Evolutionary conservation across 2,797 vertebrate genomes (phyloP).

Genomic region (Sebastes oblongus): DNA sequence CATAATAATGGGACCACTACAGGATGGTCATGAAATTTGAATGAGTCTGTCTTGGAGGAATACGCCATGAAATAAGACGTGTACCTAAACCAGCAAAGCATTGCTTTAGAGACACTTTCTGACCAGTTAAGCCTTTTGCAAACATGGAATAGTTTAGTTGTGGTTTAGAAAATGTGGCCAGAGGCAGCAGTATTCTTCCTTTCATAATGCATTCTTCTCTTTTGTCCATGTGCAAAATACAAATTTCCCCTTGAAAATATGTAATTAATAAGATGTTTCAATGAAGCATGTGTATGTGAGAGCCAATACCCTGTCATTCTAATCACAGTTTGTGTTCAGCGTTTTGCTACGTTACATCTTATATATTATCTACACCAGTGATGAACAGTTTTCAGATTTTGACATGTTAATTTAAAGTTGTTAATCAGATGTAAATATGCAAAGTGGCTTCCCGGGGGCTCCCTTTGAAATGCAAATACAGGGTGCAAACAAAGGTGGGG

Average conservation of each 20-base stretch:
- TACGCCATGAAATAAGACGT: constrained; percentile 63
- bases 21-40: constrained; percentile 77
- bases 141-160: constrained; percentile 25
- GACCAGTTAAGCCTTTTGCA: constrained; percentile 29
- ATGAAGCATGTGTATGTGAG: constrained; percentile 1
- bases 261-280: not conserved
- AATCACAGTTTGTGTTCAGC: constrained; percentile 39
- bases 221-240: not conserved
- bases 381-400: constrained; percentile 76
- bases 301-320: constrained; percentile 9
- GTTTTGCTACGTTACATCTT: constrained; percentile 32
- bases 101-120: constrained; percentile 35
- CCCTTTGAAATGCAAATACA: constrained; percentile 86
- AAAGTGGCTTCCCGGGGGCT: constrained; percentile 77
- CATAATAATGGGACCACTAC: constrained; percentile 76
- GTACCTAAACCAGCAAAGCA: constrained; percentile 51
- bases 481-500: constrained; percentile 81
- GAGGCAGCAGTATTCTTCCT: not conserved
- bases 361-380: constrained; percentile 57
- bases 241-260: not conserved
- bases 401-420: constrained; percentile 84
- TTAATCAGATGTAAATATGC: constrained; percentile 87
- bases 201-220: not conserved
- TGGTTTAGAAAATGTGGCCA: not conserved
- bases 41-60: constrained; percentile 71